These are phyloP conservation scores for Squalus acanthias DNA, from an alignment of 2,797 vertebrate genomes.

Conservation along the genomic window DNA sequence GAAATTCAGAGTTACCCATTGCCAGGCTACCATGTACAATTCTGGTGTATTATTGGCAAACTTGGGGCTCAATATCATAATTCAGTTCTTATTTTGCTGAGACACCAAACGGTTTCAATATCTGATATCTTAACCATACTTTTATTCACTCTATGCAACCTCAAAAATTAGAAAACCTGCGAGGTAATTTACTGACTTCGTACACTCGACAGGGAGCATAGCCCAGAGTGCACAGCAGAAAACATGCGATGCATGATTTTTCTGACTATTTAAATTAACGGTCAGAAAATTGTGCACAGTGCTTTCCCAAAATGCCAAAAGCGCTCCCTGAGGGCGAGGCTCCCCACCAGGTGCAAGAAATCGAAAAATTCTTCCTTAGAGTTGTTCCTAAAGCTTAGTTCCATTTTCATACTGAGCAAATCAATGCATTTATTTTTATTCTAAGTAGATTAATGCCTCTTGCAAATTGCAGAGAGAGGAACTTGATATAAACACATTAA, in stretches of 20 bases:
- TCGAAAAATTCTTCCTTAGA: neutral
- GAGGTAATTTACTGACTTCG: no score
- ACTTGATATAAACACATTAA: neutral
- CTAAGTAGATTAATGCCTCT: neutral
- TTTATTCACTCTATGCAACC: no score
- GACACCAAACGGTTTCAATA: neutral
- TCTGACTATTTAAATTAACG: no score
- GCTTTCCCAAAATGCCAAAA: no score
- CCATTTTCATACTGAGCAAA: neutral
- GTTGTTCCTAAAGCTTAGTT: neutral
- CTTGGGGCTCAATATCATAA: neutral
- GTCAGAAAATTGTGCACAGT: no score
- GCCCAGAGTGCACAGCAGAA: no score
- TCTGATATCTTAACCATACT: neutral
- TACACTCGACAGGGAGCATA: no score
- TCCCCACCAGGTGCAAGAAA: neutral
- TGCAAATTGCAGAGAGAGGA: neutral
- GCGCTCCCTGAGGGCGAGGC: no score
- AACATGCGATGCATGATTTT: no score
- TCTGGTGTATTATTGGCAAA: neutral
- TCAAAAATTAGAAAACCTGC: no score
- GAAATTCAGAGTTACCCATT: neutral
- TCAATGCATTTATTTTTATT: neutral
- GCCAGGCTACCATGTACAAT: neutral
- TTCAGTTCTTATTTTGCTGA: neutral